Conservation (phyloP, 2,888 invertebrate genomes). For the Phyto melanocephala region DNA sequence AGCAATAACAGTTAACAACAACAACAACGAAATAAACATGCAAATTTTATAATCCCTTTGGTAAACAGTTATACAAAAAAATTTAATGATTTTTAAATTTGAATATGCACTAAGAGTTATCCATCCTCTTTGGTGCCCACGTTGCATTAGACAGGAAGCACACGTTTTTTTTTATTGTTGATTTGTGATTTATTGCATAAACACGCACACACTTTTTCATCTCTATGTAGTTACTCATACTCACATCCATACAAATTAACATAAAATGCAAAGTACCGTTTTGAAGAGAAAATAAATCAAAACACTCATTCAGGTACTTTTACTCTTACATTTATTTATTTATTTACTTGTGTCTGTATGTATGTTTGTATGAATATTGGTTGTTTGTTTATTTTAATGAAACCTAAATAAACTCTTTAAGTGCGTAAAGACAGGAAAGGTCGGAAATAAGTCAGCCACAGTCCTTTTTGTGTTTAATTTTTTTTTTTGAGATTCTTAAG, state of each 20-base stretch:
- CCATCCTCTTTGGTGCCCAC: slow-evolving; percentile 12
- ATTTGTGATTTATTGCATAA: slow-evolving; percentile 66
- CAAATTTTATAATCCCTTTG: slow-evolving; percentile 47
- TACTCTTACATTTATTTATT: neutral
- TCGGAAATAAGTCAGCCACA: slow-evolving; percentile 21
- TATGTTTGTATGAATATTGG: slow-evolving; percentile 67
- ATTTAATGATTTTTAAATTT: slow-evolving; percentile 11
- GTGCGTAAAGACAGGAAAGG: slow-evolving; percentile 27
- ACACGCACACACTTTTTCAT: slow-evolving; percentile 62
- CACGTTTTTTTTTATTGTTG: slow-evolving; percentile 70
- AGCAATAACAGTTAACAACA: slow-evolving; percentile 29
- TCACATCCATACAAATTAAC: slow-evolving; percentile 70
- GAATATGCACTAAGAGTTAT: neutral
- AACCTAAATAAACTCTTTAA: slow-evolving; percentile 52
- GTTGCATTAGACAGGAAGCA: slow-evolving; percentile 74
- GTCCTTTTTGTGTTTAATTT: slow-evolving; percentile 14
- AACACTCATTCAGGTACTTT: slow-evolving; percentile 28
- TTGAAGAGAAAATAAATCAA: slow-evolving; percentile 69
- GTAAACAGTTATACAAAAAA: slow-evolving; percentile 36
- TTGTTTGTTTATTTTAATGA: slow-evolving; percentile 70
- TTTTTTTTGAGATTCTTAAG: slow-evolving; percentile 15
- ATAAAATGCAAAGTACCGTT: slow-evolving; percentile 66
- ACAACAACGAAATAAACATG: slow-evolving; percentile 9
- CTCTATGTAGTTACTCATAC: slow-evolving; percentile 39
- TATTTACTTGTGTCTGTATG: neutral